A percentile compares a stretch with the other conserved stretches of the same genome.
Conservation (phyloP, 2,888 invertebrate genomes). For the Tortrix viridana region DNA sequence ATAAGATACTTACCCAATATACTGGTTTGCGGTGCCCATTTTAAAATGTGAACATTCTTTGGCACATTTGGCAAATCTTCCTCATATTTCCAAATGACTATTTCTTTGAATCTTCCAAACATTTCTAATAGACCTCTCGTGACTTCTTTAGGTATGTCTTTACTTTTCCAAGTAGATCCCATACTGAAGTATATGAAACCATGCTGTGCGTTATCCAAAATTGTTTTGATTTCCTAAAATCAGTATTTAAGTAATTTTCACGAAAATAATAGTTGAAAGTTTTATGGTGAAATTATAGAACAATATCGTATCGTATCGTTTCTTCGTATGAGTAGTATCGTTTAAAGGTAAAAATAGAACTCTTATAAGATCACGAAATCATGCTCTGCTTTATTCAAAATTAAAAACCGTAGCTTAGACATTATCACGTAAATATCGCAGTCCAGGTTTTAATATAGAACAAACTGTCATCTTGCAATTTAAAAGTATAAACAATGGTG, state of each 20-base stretch:
- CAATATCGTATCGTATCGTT: no score
- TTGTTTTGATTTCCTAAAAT: conserved; percentile 64
- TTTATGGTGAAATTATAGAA: no score
- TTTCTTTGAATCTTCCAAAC: conserved; percentile 61
- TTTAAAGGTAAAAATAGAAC: no score
- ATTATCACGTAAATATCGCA: no score
- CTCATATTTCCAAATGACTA: conserved; percentile 71
- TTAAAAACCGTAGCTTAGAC: no score
- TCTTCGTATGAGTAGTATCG: no score
- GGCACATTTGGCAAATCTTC: conserved; percentile 56
- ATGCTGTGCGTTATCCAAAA: conserved; percentile 60
- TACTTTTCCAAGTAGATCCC: conserved; percentile 61
- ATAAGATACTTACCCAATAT: conserved; percentile 57
- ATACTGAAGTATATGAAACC: conserved; percentile 70
- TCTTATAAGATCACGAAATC: no score
- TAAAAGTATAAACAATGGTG: no score
- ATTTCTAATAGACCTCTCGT: conserved; percentile 53
- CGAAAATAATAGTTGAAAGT: not conserved
- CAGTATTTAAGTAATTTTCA: not conserved
- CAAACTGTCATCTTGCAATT: no score
- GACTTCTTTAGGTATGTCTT: conserved; percentile 53
- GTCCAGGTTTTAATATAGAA: no score
- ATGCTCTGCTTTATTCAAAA: no score
- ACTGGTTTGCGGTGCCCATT: conserved; percentile 71
- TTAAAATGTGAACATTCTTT: conserved; percentile 60